Evolutionary conservation across 2,888 invertebrate genomes (phyloP).

Genomic region (Xylota sylvarum): DNA sequence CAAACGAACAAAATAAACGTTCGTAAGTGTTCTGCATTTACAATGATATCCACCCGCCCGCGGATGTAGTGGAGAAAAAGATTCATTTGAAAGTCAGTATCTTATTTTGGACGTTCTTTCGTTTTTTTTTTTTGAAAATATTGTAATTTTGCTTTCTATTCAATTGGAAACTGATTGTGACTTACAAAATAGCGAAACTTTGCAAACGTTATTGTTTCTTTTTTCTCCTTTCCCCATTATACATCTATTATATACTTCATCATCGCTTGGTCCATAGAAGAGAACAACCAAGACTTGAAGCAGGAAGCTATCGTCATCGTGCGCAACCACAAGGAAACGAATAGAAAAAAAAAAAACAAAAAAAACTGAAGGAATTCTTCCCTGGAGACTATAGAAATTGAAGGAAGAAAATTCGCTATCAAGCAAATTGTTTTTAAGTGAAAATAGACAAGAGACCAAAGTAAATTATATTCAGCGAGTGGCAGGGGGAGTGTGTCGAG

Average conservation of each 20-base stretch:
- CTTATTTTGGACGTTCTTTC: constrained; percentile 26
- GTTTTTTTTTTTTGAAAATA: constrained; percentile 54
- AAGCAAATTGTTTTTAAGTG: constrained; percentile 77
- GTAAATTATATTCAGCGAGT: constrained; percentile 71
- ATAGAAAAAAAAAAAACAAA: constrained; percentile 19
- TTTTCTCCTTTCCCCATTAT: constrained; percentile 41
- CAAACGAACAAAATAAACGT: constrained; percentile 13
- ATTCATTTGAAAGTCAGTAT: constrained; percentile 46
- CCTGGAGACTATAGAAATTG: constrained; percentile 65
- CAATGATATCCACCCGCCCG: neutral
- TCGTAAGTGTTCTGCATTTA: constrained; percentile 25
- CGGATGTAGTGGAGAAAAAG: constrained; percentile 15
- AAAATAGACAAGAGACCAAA: constrained; percentile 77
- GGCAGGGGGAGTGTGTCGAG: constrained; percentile 43
- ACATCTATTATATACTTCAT: constrained; percentile 70
- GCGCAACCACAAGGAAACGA: constrained; percentile 62
- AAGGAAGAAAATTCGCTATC: constrained; percentile 77
- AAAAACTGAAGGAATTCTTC: constrained; percentile 40
- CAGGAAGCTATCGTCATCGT: constrained; percentile 71
- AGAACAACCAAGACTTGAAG: constrained; percentile 55
- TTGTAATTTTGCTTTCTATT: constrained; percentile 76
- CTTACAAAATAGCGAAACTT: constrained; percentile 73
- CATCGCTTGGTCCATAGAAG: constrained; percentile 47
- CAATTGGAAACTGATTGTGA: constrained; percentile 77
- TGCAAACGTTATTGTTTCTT: constrained; percentile 57